Percentiles rank a stretch among this genome's conserved stretches.
These are phyloP conservation scores for Oryzias melastigma DNA, from an alignment of 2,113 vertebrate genomes.

Conservation along the genomic window DNA sequence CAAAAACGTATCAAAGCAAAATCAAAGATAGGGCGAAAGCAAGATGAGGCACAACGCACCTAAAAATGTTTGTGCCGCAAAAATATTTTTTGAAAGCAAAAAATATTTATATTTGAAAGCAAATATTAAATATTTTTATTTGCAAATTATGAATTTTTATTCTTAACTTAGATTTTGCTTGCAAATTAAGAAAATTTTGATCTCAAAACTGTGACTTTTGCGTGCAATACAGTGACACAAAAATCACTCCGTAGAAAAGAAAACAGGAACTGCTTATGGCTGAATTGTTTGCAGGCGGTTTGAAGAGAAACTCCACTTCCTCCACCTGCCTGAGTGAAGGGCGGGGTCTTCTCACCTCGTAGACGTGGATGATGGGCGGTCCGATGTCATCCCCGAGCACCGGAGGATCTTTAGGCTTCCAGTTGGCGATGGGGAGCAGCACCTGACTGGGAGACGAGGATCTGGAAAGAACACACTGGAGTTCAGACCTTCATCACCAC, in stretches of 20 bases:
- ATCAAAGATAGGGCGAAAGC: too few relatives aligned
- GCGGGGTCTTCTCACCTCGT: constrained; percentile 80
- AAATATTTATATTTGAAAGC: too few relatives aligned
- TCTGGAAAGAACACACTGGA: constrained; percentile 65
- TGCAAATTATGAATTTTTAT: too few relatives aligned
- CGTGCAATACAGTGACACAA: too few relatives aligned
- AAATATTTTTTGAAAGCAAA: too few relatives aligned
- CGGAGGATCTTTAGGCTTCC: constrained; percentile 83
- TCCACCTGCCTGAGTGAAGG: background rate
- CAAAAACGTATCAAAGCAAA: too few relatives aligned
- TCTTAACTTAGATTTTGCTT: too few relatives aligned
- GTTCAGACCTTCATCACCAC: background rate
- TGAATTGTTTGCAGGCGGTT: background rate
- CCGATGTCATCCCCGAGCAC: constrained; percentile 90
- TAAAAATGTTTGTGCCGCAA: too few relatives aligned
- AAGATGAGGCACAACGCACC: too few relatives aligned
- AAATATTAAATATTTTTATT: too few relatives aligned
- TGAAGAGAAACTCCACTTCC: background rate
- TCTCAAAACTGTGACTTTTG: too few relatives aligned
- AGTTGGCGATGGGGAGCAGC: constrained; percentile 92
- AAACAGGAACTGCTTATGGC: background rate
- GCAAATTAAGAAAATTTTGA: too few relatives aligned
- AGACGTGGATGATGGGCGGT: constrained; percentile 89
- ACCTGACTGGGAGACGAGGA: constrained; percentile 89
- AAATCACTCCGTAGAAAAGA: background rate